Conservation (phyloP, 2,888 invertebrate genomes). For the Pharmacophagus antenor region DNA sequence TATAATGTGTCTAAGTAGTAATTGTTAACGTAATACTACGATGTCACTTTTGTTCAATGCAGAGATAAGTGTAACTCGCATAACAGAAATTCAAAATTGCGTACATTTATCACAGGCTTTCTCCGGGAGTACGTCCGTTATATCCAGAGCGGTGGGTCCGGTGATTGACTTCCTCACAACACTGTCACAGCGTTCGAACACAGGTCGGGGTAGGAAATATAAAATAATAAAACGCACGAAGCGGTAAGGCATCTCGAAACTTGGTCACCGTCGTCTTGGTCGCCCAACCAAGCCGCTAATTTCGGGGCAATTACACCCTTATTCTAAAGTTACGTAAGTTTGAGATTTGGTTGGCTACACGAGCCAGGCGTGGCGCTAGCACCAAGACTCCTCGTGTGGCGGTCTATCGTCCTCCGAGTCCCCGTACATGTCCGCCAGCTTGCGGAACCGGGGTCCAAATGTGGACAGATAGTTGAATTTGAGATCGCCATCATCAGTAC, state of each 20-base stretch:
- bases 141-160: conserved; percentile 49
- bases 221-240: conserved; percentile 40
- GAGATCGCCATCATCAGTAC: conserved; percentile 94
- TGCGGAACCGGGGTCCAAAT: conserved; percentile 97
- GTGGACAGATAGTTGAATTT: conserved; percentile 97
- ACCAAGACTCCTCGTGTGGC: conserved; percentile 91
- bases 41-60: too few species aligned
- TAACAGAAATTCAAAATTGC: conserved; percentile 34
- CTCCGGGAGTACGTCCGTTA: conserved; percentile 36
- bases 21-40: not conserved
- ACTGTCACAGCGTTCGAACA: conserved; percentile 39
- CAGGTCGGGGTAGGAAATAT: conserved; percentile 29
- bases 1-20: not conserved
- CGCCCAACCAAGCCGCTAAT: conserved; percentile 42
- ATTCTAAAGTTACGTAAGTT: conserved; percentile 43
- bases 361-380: conserved; percentile 82
- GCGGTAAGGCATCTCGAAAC: conserved; percentile 65
- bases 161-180: conserved; percentile 35
- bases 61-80: too few species aligned
- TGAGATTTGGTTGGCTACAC: conserved; percentile 60
- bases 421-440: conserved; percentile 96
- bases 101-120: conserved; percentile 53
- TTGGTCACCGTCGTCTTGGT: conserved; percentile 36
- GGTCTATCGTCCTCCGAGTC: conserved; percentile 92
- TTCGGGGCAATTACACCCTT: conserved; percentile 40